phyloP scores from a whole-genome alignment of 2,113 vertebrate genomes.

The Todiramphus chloris region DNA sequence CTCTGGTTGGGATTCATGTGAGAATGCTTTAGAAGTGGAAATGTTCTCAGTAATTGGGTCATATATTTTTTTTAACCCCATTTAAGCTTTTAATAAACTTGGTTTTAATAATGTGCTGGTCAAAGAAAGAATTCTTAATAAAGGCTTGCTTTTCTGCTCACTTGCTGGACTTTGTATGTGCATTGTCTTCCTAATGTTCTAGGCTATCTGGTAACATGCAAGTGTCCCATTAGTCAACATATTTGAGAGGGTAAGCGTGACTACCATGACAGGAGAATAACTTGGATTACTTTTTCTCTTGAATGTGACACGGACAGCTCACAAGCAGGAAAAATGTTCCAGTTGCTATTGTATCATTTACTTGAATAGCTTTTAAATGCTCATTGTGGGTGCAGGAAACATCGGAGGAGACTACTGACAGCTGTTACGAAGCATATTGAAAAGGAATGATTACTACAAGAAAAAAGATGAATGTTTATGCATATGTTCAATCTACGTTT shows the following conservation, averaged over 20 bases:
- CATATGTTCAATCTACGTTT: background rate
- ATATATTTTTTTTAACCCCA: background rate
- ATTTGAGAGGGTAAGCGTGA: background rate
- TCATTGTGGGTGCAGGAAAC: background rate
- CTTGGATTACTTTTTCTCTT: background rate
- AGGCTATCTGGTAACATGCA: background rate
- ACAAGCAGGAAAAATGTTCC: background rate
- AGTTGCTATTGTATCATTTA: background rate
- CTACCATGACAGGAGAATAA: background rate
- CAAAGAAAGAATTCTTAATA: background rate
- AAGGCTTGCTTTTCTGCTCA: background rate
- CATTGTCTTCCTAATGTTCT: background rate
- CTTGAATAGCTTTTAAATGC: background rate
- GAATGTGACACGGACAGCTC: background rate
- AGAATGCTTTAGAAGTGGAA: background rate
- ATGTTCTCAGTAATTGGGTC: background rate
- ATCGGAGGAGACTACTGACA: background rate
- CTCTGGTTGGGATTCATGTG: background rate
- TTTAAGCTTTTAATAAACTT: background rate
- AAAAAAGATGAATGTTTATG: background rate
- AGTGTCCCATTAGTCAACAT: background rate
- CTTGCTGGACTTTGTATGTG: background rate
- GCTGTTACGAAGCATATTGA: background rate
- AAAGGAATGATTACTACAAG: background rate
- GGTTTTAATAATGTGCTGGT: background rate